Percentiles rank a stretch among this genome's conserved stretches.
Evolutionary conservation across 2,113 vertebrate genomes (phyloP).

Genomic region (Nesoenas mayeri): DNA sequence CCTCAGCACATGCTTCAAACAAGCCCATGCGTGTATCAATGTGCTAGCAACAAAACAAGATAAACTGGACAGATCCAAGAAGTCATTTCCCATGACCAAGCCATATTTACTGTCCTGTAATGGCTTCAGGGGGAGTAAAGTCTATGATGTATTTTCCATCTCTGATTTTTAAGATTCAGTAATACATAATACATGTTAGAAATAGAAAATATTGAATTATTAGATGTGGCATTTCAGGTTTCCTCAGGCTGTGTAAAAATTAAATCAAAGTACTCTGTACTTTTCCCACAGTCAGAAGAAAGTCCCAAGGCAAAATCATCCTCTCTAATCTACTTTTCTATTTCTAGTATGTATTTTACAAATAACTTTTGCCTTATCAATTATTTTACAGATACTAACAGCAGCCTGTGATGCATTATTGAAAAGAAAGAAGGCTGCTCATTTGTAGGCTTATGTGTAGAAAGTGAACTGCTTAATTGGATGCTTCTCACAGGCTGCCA

Average conservation of each 20-base stretch:
- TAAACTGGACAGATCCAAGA: background rate
- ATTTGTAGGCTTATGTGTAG: conserved; percentile 24
- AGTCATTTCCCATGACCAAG: background rate
- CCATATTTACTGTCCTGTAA: background rate
- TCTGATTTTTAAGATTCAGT: background rate
- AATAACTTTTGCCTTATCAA: conserved; percentile 46
- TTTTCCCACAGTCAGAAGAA: background rate
- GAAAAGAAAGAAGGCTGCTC: conserved; percentile 13
- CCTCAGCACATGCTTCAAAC: background rate
- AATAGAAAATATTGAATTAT: conserved; percentile 13
- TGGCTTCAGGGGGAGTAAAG: background rate
- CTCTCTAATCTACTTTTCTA: conserved; percentile 19
- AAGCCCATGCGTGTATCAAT: background rate
- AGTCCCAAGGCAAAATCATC: conserved; percentile 22
- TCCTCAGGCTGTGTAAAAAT: conserved; percentile 1
- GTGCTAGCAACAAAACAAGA: fast-evolving
- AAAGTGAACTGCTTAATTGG: conserved; percentile 31
- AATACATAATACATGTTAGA: background rate
- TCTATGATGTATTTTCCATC: background rate
- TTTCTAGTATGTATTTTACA: conserved; percentile 38
- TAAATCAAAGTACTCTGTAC: background rate
- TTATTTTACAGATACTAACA: conserved; percentile 39
- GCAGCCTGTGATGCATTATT: conserved; percentile 36
- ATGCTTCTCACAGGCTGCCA: conserved; percentile 13
- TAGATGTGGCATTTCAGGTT: conserved; percentile 6